A percentile compares a stretch with the other conserved stretches of the same genome.
Conservation (phyloP, 1,140 invertebrate species). For the Paraescarpia echinospica region DNA sequence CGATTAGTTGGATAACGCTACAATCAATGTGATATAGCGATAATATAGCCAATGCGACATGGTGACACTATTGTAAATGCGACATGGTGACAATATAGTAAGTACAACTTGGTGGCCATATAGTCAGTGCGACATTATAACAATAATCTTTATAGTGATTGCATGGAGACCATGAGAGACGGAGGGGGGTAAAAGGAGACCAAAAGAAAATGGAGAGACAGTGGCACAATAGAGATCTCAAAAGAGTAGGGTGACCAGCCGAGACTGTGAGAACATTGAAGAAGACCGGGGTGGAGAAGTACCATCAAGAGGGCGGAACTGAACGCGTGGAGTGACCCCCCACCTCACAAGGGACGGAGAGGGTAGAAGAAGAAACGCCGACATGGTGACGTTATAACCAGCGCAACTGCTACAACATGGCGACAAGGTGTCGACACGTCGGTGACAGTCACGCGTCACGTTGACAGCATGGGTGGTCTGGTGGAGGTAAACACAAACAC, state of each 20-base stretch:
- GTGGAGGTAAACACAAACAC: not conserved
- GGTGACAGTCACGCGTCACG: not conserved
- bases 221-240: no score
- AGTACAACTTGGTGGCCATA: not conserved
- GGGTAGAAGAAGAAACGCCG: no score
- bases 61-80: not conserved
- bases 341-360: no score
- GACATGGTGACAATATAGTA: not conserved
- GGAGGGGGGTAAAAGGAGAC: no score
- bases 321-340: no score
- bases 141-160: not conserved
- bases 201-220: no score
- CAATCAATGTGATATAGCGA: not conserved
- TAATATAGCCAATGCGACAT: no score
- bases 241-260: no score
- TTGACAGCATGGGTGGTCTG: not conserved
- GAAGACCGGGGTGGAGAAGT: no score
- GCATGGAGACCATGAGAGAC: not conserved
- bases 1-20: not conserved
- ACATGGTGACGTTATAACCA: not conserved
- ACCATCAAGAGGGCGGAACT: no score
- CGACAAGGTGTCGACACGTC: not conserved
- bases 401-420: not conserved
- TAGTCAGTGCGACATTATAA: not conserved
- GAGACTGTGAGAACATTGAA: no score